Conservation (phyloP, 2,888 invertebrate species). For the Aphidius colemani region DNA sequence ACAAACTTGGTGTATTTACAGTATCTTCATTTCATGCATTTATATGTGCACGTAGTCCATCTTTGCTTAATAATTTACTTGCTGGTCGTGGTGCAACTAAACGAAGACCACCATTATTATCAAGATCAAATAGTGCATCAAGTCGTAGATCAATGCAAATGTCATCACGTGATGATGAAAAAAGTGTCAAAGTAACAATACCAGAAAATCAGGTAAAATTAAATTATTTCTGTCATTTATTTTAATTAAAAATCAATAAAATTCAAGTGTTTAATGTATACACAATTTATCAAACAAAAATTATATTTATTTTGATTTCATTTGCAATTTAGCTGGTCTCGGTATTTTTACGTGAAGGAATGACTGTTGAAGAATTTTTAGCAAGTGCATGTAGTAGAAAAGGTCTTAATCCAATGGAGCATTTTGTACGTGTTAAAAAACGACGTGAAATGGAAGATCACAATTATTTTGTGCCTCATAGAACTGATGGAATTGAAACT, state of each 20-base stretch:
- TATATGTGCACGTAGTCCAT: slow-evolving; percentile 94
- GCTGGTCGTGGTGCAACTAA: slow-evolving; percentile 91
- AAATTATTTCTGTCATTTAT: no score
- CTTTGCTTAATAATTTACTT: slow-evolving; percentile 86
- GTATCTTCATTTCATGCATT: slow-evolving; percentile 98
- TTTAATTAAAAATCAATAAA: no score
- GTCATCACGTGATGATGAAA: slow-evolving; percentile 86
- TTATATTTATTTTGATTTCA: no score
- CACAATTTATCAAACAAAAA: no score
- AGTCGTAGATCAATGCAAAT: slow-evolving; percentile 87
- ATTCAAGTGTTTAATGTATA: no score
- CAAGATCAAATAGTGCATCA: slow-evolving; percentile 86
- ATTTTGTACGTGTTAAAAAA: slow-evolving; percentile 94
- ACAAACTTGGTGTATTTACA: slow-evolving; percentile 95
- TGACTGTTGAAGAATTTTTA: slow-evolving; percentile 95
- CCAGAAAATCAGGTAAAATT: slow-evolving; percentile 73
- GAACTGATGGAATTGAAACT: slow-evolving; percentile 92
- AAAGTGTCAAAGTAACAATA: slow-evolving; percentile 86
- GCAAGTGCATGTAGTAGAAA: slow-evolving; percentile 90
- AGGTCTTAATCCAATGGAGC: slow-evolving; percentile 91
- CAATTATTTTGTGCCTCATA: slow-evolving; percentile 94
- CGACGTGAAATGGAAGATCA: slow-evolving; percentile 94
- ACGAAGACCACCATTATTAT: slow-evolving; percentile 85
- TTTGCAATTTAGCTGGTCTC: slow-evolving; percentile 74
- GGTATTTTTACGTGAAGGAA: slow-evolving; percentile 85